These are phyloP conservation scores for Drosophila melanica DNA, from an alignment of 1,140 invertebrate genomes.

Conservation along the genomic window DNA sequence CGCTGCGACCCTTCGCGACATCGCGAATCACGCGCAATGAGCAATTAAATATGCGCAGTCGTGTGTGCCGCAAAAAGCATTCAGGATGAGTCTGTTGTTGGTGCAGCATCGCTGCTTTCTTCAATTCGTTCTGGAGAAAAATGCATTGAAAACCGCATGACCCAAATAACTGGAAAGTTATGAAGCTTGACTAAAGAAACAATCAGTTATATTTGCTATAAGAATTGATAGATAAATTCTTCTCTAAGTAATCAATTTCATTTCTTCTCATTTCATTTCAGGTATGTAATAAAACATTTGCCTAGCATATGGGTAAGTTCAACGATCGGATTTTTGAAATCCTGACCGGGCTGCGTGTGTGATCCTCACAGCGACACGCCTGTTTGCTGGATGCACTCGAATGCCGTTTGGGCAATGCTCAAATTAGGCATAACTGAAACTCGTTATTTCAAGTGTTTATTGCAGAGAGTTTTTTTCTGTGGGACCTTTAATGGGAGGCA, in stretches of 20 bases:
- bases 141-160: conserved; percentile 35
- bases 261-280: conserved; percentile 33
- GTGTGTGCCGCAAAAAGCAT: conserved; percentile 54
- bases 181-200: neutral
- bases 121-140: conserved; percentile 27
- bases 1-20: neutral
- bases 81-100: conserved; percentile 26
- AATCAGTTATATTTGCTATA: neutral
- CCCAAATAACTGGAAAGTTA: conserved; percentile 48
- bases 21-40: conserved; percentile 69
- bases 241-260: neutral
- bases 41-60: conserved; percentile 80
- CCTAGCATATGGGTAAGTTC: conserved; percentile 15
- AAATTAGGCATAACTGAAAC: conserved; percentile 58
- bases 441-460: conserved; percentile 72
- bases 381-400: conserved; percentile 37
- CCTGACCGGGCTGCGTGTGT: conserved; percentile 40
- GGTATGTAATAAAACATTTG: conserved; percentile 18
- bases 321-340: neutral
- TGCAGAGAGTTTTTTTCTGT: neutral
- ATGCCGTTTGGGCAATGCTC: conserved; percentile 49
- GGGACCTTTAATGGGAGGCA: conserved; percentile 52
- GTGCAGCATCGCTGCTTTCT: conserved; percentile 25
- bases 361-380: conserved; percentile 64
- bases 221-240: neutral